Conservation (phyloP, 64 coral and sea anemone species). For the Orbicella faveolata region DNA sequence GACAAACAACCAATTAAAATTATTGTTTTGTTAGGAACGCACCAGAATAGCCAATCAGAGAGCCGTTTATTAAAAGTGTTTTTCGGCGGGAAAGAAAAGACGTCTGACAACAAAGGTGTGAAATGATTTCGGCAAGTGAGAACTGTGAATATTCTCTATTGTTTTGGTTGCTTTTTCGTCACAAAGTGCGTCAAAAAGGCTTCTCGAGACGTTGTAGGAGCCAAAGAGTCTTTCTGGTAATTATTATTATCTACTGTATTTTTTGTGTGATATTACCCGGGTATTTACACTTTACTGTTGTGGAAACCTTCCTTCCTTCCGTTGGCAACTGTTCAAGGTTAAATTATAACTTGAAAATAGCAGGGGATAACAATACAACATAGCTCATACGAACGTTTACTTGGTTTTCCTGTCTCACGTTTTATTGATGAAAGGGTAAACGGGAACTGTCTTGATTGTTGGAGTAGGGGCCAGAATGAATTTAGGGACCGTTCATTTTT, state of each 20-base stretch:
- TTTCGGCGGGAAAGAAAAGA: slow-evolving; percentile 29
- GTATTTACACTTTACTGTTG: too few relatives aligned
- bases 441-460: too few relatives aligned
- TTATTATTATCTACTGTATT: background rate
- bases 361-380: too few relatives aligned
- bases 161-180: background rate
- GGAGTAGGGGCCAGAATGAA: too few relatives aligned
- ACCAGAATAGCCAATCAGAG: slow-evolving; percentile 24
- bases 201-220: background rate
- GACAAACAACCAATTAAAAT: slow-evolving; percentile 52
- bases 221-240: background rate
- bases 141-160: background rate
- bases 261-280: too few relatives aligned
- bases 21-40: slow-evolving; percentile 40
- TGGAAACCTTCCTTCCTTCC: too few relatives aligned
- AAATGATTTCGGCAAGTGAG: background rate
- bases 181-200: background rate
- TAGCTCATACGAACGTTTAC: too few relatives aligned
- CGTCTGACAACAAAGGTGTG: background rate
- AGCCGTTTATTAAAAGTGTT: background rate
- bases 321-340: too few relatives aligned
- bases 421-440: too few relatives aligned
- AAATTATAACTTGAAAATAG: too few relatives aligned
- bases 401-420: too few relatives aligned
- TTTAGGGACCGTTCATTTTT: too few relatives aligned